These are phyloP conservation scores for Gouania willdenowi DNA, from an alignment of 2,797 vertebrate genomes.

Conservation along the genomic window DNA sequence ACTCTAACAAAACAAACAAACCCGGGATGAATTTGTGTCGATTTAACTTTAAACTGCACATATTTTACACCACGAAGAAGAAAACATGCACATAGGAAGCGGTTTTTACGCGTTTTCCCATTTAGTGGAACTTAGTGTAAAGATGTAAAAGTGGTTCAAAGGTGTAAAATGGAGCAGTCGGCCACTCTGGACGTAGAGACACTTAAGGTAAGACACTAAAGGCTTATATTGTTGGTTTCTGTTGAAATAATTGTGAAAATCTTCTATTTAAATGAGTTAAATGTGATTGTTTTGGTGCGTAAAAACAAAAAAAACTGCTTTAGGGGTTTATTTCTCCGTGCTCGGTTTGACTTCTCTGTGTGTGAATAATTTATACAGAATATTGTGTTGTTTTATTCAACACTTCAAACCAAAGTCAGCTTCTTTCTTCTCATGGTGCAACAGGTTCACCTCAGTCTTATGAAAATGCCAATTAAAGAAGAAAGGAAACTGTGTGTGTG, in stretches of 20 bases:
- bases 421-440: too few species aligned
- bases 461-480: slow-evolving; percentile 12
- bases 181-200: slow-evolving; percentile 79
- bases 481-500: slow-evolving; percentile 9
- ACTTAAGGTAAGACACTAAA: slow-evolving; percentile 79
- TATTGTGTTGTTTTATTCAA: slow-evolving; percentile 7
- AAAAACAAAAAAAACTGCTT: too few species aligned
- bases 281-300: too few species aligned
- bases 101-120: neutral
- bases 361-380: neutral
- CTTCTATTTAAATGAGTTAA: too few species aligned
- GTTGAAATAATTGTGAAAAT: too few species aligned
- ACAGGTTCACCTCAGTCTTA: slow-evolving; percentile 42
- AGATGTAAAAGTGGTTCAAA: slow-evolving; percentile 44
- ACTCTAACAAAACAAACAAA: too few species aligned
- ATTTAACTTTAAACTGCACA: too few species aligned
- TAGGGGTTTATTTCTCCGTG: too few species aligned
- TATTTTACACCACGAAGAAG: too few species aligned
- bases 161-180: slow-evolving; percentile 78
- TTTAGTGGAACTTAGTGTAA: slow-evolving; percentile 49
- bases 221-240: too few species aligned
- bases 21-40: too few species aligned
- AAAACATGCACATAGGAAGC: neutral
- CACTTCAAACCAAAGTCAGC: neutral
- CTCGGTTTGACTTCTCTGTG: too few species aligned